Base-by-base conservation (phyloP, 2,797 vertebrate genomes). In the Otolemur crassicaudatus region DNA sequence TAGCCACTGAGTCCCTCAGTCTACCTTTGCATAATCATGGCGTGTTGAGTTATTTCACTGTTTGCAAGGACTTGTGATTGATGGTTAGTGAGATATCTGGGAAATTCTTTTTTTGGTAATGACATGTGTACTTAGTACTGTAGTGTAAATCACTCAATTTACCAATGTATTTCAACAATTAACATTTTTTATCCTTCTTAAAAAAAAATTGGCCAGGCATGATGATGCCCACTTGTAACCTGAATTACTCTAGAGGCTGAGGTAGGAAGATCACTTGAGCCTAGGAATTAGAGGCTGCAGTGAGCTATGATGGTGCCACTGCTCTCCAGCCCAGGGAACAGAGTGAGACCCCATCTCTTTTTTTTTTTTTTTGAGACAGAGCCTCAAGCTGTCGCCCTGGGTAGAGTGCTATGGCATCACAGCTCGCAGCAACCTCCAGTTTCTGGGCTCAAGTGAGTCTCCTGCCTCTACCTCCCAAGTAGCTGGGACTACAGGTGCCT, bases 181-280 rank as follows among this genome's bases (percentile, higher is more conserved):
- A 98, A 98, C 98, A 53, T 67, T 98, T 98, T 98, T 97, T 96
- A 79, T 94, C 93, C 91, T 96, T 97, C 93, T 53, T 27, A 17
- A 67, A 67, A 67, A 65, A n/a, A 67, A n/a, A 67, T 67, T 67
- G 19, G 31, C 65, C 16, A 7, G 31, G 16, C 29, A n/a, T 67
- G 31, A 19, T 67, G 31, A 31, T 8, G 1, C 7, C 3, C 16
- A 8, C 65, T 16, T 8, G 16, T 67, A 67, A 31, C 16, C 31
- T 31, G 14, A 67, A 7, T 31, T n/a, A 65, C 63, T 17, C 65
- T 67, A n/a, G 31, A n/a, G 16, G 16, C 31, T 67, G 65, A n/a
- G 65, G 65, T 31, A 67, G 31, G 29, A 67, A 17, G 65, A 67
- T 67, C 16, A 3, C 65, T 67, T 67, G 29, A n/a, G 31, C 65